Conservation (phyloP, 2,797 vertebrate species). For the Halcyon smyrnensis region DNA sequence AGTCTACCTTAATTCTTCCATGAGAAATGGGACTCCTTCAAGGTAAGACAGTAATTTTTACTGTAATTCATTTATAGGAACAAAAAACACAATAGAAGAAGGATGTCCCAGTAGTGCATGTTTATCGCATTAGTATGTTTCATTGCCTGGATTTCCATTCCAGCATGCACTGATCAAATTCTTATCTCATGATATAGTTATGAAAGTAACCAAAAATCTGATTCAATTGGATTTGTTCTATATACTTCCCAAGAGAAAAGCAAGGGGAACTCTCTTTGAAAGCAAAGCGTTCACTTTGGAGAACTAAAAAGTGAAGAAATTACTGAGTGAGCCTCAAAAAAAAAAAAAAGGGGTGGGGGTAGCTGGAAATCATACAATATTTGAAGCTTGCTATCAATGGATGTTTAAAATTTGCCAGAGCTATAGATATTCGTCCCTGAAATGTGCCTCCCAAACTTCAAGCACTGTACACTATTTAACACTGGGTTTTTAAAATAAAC, state of each 20-base stretch:
- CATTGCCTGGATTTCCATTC: constrained; percentile 45
- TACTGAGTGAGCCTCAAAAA: background rate
- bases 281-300: background rate
- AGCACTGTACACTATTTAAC: background rate
- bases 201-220: constrained; percentile 46
- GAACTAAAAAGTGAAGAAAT: constrained; percentile 9
- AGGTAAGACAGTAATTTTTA: constrained; percentile 45
- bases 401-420: background rate
- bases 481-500: background rate
- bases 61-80: constrained; percentile 43
- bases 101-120: constrained; percentile 4
- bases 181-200: constrained; percentile 42
- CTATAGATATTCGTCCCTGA: background rate
- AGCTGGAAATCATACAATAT: background rate
- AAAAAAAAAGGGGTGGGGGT: too few relatives aligned
- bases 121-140: constrained; percentile 44
- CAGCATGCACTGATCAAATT: constrained; percentile 22
- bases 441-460: background rate
- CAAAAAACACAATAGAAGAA: constrained; percentile 11
- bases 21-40: constrained; percentile 31
- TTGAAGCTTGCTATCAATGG: background rate
- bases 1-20: constrained; percentile 21
- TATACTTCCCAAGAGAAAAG: constrained; percentile 22
- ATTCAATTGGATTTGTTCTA: constrained; percentile 62
- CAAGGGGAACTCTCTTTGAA: constrained; percentile 23